Base-by-base conservation (phyloP, 2,113 vertebrate genomes). In the Psephotus haematonotus region DNA sequence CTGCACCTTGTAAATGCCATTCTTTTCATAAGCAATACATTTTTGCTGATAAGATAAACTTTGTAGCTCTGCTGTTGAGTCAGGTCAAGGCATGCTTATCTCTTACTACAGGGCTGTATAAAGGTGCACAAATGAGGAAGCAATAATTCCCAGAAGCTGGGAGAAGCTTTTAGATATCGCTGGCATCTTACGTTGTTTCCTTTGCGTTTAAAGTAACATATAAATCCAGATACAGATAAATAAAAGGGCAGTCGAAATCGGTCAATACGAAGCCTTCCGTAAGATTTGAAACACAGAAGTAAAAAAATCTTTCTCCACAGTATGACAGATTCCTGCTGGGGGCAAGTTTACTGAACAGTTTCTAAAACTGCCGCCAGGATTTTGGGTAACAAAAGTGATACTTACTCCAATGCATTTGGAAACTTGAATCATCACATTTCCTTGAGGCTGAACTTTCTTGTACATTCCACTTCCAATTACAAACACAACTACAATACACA, bases 401-500 rank as follows among this genome's bases (percentile, higher is more conserved):
- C 99, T 99, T 97, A 99, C 99, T 59, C 97, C 96, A 25, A 99
- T 98, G 78, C 99, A 99, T 92, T 98, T 98, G 95, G 52, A 98
- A 85, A 99, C 99, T 90, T 98, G 86, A 82, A 98, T 82, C 95
- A 99, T 99, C 83, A 99, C 77, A 86, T 99, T 99, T 35, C 99
- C 99, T 94, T 99, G 96, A 1, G 99, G 99, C 90, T 98, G 79
- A 89, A 97, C 93, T 97, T 99, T 99, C 97, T 98, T 98, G 96
- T 99, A 99, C 99, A 99, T 98, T 17, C 86, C 20, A 44, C 98
- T 99, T 88, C 99, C 99, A 27, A 89, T 2, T 29, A 99, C 25
- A 69, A 99, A 99, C 57, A 99, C 99, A 94, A 98, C 99, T 99
- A 96, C 65, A 89, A 17, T 13, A 89, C 25, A 93, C 44, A 95